Evolutionary conservation across 1,140 invertebrate species (phyloP), one percentile per base, ranked within the genome.

Genomic region (Bombus picipes): DNA sequence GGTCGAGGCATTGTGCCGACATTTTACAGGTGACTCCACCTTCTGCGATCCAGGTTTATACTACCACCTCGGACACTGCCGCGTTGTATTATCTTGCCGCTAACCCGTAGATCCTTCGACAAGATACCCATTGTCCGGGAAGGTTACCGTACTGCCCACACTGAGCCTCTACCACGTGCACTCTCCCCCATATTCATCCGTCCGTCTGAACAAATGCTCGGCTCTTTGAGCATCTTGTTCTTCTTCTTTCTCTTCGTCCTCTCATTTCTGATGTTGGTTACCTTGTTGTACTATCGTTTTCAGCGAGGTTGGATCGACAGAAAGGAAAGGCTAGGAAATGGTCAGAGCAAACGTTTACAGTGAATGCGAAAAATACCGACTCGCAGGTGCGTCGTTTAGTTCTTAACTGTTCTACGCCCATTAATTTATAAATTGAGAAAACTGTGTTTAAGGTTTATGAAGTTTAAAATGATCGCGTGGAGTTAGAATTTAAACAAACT

Each of bases 11-110:
- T 85, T 85, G 83, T 85, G 71, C 41, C 83, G 53, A 81, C 78
- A 85, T 81, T 81, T 85, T n/a, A 85, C 83, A 85, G 83, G 83
- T 85, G 83, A 85, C 57, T 85, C 71, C 83, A 81, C 68, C 83
- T 85, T 81, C 77, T 66, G 25, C 68, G 37, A 71, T 78, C 66
- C 75, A 43, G 70, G 71, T 65, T 81, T 85, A 74, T 79, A 68
- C 83, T 53, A 39, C 47, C 41, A 80, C 72, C 76, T 85, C 43
- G 43, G 70, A 74, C 57, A 85, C 70, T 32, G 77, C 57, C 76
- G 41, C 83, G 78, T 85, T 81, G 53, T 57, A 81, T 81, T 81
- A 73, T 74, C 83, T 73, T 85, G 71, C 83, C 71, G 78, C 78
- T 53, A 71, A 74, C 68, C 57, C 83, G 83, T 66, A 85, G 83